These are phyloP conservation scores for Agraylea sexmaculata DNA, from an alignment of 1,140 invertebrate species.

Conservation along the genomic window DNA sequence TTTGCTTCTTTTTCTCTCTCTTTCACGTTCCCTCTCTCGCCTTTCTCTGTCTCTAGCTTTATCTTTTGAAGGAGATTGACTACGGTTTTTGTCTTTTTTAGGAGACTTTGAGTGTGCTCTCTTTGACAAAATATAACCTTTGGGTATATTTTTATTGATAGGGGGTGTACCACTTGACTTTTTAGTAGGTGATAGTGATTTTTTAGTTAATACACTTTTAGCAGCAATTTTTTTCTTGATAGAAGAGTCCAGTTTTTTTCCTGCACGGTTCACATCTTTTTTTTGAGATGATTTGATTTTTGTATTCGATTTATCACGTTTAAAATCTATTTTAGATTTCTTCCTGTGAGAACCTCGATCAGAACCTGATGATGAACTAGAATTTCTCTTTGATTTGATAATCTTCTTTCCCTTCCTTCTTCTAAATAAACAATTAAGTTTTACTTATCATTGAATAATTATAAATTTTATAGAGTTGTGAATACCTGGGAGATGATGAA, in stretches of 20 bases:
- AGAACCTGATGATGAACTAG: slow-evolving; percentile 38
- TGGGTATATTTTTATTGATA: slow-evolving; percentile 36
- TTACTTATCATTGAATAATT: background rate
- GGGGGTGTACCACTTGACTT: slow-evolving; percentile 39
- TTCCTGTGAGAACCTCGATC: slow-evolving; percentile 38
- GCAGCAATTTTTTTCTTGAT: slow-evolving; percentile 30
- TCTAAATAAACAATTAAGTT: slow-evolving; percentile 14
- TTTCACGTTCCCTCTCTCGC: slow-evolving; percentile 33
- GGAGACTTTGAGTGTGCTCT: slow-evolving; percentile 29
- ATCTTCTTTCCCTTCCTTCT: slow-evolving; percentile 34
- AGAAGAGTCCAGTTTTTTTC: slow-evolving; percentile 31
- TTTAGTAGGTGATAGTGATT: slow-evolving; percentile 37
- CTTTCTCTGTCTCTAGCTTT: slow-evolving; percentile 31
- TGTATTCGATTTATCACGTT: slow-evolving; percentile 34
- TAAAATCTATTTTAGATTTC: slow-evolving; percentile 32
- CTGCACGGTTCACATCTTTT: slow-evolving; percentile 30
- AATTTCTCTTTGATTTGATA: slow-evolving; percentile 38
- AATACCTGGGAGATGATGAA: slow-evolving; percentile 38
- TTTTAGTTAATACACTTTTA: slow-evolving; percentile 31
- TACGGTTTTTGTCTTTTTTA: slow-evolving; percentile 33
- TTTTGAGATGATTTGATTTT: slow-evolving; percentile 29
- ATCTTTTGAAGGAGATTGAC: slow-evolving; percentile 34
- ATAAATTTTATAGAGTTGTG: background rate
- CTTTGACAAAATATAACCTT: slow-evolving; percentile 27
- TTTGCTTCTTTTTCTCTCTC: slow-evolving; percentile 29